Conservation (phyloP, 2,797 vertebrate species). For the Sebastes alutus region DNA sequence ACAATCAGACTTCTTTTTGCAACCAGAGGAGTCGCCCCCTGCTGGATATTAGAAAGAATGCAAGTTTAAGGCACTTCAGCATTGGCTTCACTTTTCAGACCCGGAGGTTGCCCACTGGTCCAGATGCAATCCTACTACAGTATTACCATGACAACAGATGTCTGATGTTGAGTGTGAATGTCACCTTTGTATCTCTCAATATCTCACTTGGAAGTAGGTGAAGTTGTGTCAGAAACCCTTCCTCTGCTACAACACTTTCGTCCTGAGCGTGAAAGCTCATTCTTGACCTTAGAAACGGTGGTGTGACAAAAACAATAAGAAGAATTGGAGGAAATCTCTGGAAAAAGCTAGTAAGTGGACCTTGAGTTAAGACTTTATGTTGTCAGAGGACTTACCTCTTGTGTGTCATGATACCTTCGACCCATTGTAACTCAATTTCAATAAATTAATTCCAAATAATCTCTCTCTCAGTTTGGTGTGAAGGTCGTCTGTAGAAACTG, state of each 20-base stretch:
- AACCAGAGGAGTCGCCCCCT: too few species aligned
- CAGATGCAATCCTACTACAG: too few species aligned
- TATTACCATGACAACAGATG: too few species aligned
- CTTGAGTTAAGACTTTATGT: neutral
- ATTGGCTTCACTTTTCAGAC: too few species aligned
- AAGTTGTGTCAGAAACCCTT: too few species aligned
- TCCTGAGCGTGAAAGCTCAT: neutral
- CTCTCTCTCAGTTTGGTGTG: neutral
- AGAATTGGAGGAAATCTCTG: neutral
- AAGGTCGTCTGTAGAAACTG: neutral
- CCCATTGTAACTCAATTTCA: neutral
- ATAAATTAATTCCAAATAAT: neutral
- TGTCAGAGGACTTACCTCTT: neutral
- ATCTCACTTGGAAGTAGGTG: too few species aligned
- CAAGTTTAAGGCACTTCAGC: too few species aligned
- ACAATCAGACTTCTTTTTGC: too few species aligned
- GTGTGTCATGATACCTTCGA: neutral
- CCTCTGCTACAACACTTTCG: too few species aligned
- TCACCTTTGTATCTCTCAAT: rapidly evolving
- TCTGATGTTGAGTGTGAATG: too few species aligned
- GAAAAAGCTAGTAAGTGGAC: neutral
- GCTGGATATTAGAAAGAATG: rapidly evolving
- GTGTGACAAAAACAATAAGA: neutral
- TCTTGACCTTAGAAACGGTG: neutral
- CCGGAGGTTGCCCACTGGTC: too few species aligned